Evolutionary conservation across 2,888 invertebrate genomes (phyloP).

Genomic region (Amiota mariae): DNA sequence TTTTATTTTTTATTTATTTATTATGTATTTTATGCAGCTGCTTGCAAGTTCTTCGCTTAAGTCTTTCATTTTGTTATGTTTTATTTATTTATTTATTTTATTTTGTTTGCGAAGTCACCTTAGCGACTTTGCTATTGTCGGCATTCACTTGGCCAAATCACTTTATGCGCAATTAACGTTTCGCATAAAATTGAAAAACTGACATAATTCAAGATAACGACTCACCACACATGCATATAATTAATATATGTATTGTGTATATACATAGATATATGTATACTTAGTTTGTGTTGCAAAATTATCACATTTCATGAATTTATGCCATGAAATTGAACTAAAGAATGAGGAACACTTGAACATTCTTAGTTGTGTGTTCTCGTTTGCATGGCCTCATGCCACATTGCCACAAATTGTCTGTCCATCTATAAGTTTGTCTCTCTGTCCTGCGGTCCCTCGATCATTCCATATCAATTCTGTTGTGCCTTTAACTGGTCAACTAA

Average conservation of each 20-base stretch:
- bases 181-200: constrained; percentile 67
- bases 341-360: constrained; percentile 24
- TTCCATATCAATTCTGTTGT: background rate
- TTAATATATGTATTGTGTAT: background rate
- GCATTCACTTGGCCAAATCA: constrained; percentile 23
- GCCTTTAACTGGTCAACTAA: constrained; percentile 65
- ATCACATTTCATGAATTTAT: constrained; percentile 53
- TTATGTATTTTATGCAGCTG: background rate
- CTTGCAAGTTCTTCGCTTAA: constrained; percentile 12
- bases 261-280: no score
- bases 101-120: constrained; percentile 32
- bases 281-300: constrained; percentile 45
- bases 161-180: constrained; percentile 61
- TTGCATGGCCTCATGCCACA: constrained; percentile 35
- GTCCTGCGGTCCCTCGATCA: no score
- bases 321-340: constrained; percentile 10
- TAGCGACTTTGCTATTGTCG: constrained; percentile 48
- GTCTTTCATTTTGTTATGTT: constrained; percentile 41
- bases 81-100: background rate
- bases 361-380: constrained; percentile 3
- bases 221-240: constrained; percentile 43
- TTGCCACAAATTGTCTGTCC: no score
- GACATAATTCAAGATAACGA: constrained; percentile 70
- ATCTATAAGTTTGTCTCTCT: no score
- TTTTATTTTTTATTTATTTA: background rate